These are phyloP conservation scores for Agraylea sexmaculata DNA, from an alignment of 1,140 invertebrate species.

Conservation along the genomic window DNA sequence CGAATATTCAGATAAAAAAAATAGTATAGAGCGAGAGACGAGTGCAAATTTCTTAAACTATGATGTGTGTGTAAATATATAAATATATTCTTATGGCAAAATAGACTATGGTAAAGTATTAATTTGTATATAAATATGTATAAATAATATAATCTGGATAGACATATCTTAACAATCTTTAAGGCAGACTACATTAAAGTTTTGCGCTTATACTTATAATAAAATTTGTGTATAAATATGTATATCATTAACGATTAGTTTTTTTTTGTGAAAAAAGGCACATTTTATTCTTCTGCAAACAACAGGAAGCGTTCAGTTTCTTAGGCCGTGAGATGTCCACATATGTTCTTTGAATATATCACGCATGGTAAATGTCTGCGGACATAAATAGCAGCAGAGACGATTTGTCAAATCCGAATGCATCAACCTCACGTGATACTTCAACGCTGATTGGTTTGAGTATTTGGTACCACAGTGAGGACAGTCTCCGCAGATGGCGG, in stretches of 20 bases:
- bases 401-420: constrained; percentile 53
- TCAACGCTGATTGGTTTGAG: constrained; percentile 53
- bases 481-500: constrained; percentile 48
- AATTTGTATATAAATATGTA: too few species aligned
- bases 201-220: too few species aligned
- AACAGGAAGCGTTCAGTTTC: constrained; percentile 35
- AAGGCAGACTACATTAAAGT: too few species aligned
- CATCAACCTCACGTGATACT: constrained; percentile 56
- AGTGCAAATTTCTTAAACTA: too few species aligned
- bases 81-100: too few species aligned
- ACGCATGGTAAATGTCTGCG: constrained; percentile 48
- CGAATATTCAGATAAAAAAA: too few species aligned
- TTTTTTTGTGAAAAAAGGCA: neutral
- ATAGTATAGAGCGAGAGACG: too few species aligned
- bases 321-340: constrained; percentile 48
- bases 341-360: constrained; percentile 54
- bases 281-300: neutral
- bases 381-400: constrained; percentile 52
- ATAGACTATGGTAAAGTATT: too few species aligned
- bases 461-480: constrained; percentile 53
- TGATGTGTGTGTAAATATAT: too few species aligned
- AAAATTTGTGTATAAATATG: too few species aligned
- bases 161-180: too few species aligned
- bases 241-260: neutral
- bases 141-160: too few species aligned